Evolutionary conservation across 2,888 invertebrate genomes (phyloP), one percentile per base, ranked within the genome.

Genomic region (Calliopum simillimum): DNA sequence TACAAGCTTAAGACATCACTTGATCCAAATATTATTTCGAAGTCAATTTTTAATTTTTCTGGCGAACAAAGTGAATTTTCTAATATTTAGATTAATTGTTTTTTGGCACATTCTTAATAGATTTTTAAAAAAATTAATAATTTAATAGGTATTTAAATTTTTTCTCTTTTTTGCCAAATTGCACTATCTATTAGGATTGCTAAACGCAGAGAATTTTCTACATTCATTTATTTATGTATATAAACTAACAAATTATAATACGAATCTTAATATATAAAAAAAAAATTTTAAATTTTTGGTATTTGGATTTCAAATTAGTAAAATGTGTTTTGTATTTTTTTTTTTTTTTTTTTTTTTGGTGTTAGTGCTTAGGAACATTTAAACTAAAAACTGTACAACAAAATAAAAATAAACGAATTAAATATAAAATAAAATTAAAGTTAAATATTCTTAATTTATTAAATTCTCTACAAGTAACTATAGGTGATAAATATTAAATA

Each of bases 281-380:
- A 59, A 41, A 41, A 23, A 47, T 21, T 33, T 46, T 66, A 16
- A 23, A 58, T 66, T 16, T 66, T 47, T 56, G 66, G 56, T 41
- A 25, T 56, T 58, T 56, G 23, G 41, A 25, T 25, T 6, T 56
- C 44, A 56, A 66, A 44, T 44, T 16, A 55, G 46, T 56, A 46
- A 2, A 44, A 8, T 33, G 33, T 33, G n/a, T n/a, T n/a, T n/a
- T n/a, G n/a, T n/a, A n/a, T n/a, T n/a, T n/a, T n/a, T n/a, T n/a
- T n/a, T n/a, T n/a, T n/a, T n/a, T n/a, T n/a, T n/a, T 33, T 33
- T 5, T 33, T 8, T 33, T 33, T 33, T 33, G 33, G 33, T 33
- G 33, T 33, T 33, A 33, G 33, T 33, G 33, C 8, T 33, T 43
- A 58, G 16, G 16, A 25, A 55, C 13, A 12, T 64, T 16, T 51